phyloP scores from a whole-genome alignment of 2,797 vertebrate species.

The Eospalax fontanierii region DNA sequence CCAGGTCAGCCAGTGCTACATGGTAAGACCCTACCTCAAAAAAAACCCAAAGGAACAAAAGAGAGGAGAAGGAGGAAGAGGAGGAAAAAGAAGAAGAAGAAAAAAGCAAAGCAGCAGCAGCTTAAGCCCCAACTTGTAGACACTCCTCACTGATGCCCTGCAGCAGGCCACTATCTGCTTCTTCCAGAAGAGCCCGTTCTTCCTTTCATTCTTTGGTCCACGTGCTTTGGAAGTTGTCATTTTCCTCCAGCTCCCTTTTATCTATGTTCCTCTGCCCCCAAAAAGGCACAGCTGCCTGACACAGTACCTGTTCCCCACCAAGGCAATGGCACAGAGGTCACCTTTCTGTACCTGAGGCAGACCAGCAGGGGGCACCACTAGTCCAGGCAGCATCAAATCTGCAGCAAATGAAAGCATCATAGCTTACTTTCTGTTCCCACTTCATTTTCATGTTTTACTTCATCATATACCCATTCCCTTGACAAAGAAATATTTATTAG shows the following conservation, averaged over 20 bases:
- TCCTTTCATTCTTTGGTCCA: background rate
- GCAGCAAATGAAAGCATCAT: constrained; percentile 71
- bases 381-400: constrained; percentile 97
- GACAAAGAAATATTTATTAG: background rate
- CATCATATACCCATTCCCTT: constrained; percentile 2
- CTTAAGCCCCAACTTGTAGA: background rate
- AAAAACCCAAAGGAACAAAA: too few relatives aligned
- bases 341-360: constrained; percentile 94
- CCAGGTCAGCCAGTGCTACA: too few relatives aligned
- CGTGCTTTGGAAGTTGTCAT: constrained; percentile 22
- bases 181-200: constrained; percentile 24
- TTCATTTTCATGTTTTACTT: background rate
- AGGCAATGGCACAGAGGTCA: constrained; percentile 93
- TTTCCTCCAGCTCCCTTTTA: background rate
- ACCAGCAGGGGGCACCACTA: constrained; percentile 93
- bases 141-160: background rate
- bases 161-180: background rate
- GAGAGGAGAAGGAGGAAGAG: background rate
- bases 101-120: background rate
- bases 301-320: constrained; percentile 94
- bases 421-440: background rate
- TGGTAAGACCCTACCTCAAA: too few relatives aligned
- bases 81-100: background rate
- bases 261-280: background rate
- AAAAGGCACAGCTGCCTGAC: background rate